Evolutionary conservation across 1,140 invertebrate genomes (phyloP).

Genomic region (Pseudomyrmex concolor): DNA sequence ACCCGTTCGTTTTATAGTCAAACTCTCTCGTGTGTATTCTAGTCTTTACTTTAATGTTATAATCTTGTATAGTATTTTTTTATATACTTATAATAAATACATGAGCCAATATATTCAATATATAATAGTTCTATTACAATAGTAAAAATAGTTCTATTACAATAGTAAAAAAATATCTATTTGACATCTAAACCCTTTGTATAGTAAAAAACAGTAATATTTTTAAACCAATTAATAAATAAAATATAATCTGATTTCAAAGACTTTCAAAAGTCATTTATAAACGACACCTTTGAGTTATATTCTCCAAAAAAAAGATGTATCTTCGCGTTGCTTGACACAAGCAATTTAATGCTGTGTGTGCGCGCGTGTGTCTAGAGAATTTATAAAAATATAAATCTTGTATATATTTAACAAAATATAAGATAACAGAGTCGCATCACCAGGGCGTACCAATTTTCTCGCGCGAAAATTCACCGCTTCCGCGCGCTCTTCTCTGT

Average conservation of each 20-base stretch:
- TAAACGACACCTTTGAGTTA: neutral
- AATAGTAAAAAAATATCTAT: no score
- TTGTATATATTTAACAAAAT: slow-evolving; percentile 74
- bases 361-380: slow-evolving; percentile 49
- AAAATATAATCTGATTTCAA: no score
- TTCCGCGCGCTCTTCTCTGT: slow-evolving; percentile 54
- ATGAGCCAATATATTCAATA: no score
- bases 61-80: neutral
- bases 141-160: no score
- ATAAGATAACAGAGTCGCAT: slow-evolving; percentile 63
- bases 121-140: no score
- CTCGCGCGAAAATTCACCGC: slow-evolving; percentile 67
- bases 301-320: neutral
- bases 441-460: slow-evolving; percentile 62
- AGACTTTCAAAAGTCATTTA: neutral
- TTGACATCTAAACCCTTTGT: neutral
- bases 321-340: slow-evolving; percentile 2
- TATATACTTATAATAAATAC: neutral
- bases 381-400: slow-evolving; percentile 71
- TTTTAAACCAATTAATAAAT: no score
- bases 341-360: slow-evolving; percentile 22
- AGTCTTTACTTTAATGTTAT: neutral
- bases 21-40: neutral
- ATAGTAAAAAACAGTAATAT: neutral
- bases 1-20: neutral